Evolutionary conservation across 2,888 invertebrate genomes (phyloP).

Genomic region (Pseudolycoriella hygida): DNA sequence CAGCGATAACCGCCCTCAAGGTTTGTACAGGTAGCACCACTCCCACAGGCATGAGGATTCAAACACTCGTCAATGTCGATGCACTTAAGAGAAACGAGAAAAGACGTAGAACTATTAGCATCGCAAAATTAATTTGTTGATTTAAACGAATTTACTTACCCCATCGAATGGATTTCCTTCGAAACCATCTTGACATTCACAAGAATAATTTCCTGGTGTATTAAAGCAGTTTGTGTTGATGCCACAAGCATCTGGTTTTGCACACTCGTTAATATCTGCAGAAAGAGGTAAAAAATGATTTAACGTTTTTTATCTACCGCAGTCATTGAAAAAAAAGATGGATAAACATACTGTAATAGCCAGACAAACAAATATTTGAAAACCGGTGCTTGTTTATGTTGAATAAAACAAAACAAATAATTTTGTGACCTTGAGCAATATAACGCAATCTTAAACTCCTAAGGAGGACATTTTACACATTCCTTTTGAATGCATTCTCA

Average conservation of each 20-base stretch:
- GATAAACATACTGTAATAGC: no score
- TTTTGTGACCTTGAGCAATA: no score
- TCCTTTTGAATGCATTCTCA: no score
- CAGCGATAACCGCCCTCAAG: conserved; percentile 65
- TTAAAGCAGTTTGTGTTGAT: conserved; percentile 66
- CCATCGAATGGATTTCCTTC: conserved; percentile 65
- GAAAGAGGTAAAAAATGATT: no score
- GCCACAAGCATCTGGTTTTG: conserved; percentile 64
- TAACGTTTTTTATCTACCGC: no score
- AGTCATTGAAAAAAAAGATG: no score
- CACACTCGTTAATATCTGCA: conserved; percentile 77
- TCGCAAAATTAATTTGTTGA: neutral
- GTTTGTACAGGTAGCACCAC: conserved; percentile 63
- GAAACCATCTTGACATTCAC: conserved; percentile 66
- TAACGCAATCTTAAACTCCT: no score
- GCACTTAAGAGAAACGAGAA: conserved; percentile 34
- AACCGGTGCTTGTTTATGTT: no score
- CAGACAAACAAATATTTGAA: no score
- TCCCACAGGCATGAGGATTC: conserved; percentile 52
- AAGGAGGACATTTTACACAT: no score
- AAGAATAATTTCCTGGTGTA: conserved; percentile 73
- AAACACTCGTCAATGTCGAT: conserved; percentile 72
- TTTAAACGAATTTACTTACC: conserved; percentile 27
- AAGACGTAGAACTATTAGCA: neutral
- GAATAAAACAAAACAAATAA: no score